Base-by-base conservation (phyloP, 2,888 invertebrate species). In the Habrosyne pyritoides region DNA sequence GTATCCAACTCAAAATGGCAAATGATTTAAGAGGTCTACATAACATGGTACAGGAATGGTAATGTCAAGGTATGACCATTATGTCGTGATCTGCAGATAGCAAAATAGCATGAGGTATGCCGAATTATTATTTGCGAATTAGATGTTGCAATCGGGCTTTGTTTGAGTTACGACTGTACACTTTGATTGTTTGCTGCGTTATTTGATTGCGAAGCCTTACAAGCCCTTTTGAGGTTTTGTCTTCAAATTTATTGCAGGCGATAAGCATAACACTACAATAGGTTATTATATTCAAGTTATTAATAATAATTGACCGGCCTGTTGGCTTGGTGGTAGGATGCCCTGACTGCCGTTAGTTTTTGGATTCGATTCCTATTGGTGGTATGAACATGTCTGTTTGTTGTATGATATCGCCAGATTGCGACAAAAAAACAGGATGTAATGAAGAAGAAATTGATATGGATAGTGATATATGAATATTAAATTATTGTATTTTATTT, bases 21-120 rank as follows among this genome's bases (percentile, higher is more conserved):
- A 18, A 36, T 36, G 5, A 36, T 18, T 42, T 18, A 42, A 42
- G 42, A 42, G 42, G 42, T 42, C 42, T 18, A 42, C 18, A 6
- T 12, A n/a, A 49, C 30, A 26, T 61, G 48, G 30, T 54, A 49
- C 47, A 56, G 36, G 49, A 56, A 48, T 46, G 53, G 30, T 63
- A 69, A 71, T 69, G 64, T 46, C 66, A 69, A 62, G 67, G 66
- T 18, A 42, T 5, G 8, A 6, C 21, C n/a, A 60, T 59, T 62
- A 61, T 65, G 59, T 36, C 47, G 18, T 48, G 56, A 59, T 59
- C 55, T 36, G 18, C 52, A 28, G 49, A 57, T 47, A 21, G 42
- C 42, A 7, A 18, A 42, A n/a, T 18, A 42, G n/a, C 42, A 42
- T 18, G 42, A 42, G 8, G 42, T 42, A 42, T 18, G 8, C 42